Conservation (phyloP, 2,888 invertebrate species). For the Drosophila birchii region DNA sequence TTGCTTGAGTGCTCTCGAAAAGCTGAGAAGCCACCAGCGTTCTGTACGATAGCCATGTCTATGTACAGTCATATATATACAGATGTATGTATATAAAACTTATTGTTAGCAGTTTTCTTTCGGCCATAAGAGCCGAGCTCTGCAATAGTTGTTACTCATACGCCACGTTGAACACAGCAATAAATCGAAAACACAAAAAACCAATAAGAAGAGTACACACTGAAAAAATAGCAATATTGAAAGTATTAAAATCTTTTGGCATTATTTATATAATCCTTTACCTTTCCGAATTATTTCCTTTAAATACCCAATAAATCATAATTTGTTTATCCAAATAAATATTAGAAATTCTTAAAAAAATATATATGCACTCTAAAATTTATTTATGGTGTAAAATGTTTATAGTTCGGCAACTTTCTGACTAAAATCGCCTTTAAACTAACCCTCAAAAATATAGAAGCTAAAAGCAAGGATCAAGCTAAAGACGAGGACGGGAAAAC, state of each 20-base stretch:
- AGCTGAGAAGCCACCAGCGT: conserved; percentile 49
- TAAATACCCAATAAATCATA: too few species aligned
- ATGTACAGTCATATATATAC: conserved; percentile 13
- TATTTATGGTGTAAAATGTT: conserved; percentile 1
- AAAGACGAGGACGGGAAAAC: not conserved
- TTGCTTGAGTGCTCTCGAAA: conserved; percentile 63
- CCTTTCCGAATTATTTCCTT: not conserved
- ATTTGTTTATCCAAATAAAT: not conserved
- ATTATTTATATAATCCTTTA: too few species aligned
- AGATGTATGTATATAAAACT: not conserved
- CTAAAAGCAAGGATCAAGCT: conserved; percentile 12
- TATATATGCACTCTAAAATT: not conserved
- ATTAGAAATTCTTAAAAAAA: not conserved
- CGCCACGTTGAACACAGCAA: conserved; percentile 59
- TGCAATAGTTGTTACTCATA: conserved; percentile 63
- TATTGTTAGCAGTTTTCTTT: conserved; percentile 13
- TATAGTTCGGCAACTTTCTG: conserved; percentile 36
- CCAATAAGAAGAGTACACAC: conserved; percentile 23
- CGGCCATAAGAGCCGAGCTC: not conserved
- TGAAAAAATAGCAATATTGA: not conserved
- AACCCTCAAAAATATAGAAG: conserved; percentile 26
- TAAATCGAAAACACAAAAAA: conserved; percentile 48
- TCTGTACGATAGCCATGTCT: conserved; percentile 15
- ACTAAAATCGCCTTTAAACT: conserved; percentile 56
- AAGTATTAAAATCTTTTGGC: too few species aligned